Evolutionary conservation across 2,888 invertebrate species (phyloP).

Genomic region (Keiferia lycopersicella): DNA sequence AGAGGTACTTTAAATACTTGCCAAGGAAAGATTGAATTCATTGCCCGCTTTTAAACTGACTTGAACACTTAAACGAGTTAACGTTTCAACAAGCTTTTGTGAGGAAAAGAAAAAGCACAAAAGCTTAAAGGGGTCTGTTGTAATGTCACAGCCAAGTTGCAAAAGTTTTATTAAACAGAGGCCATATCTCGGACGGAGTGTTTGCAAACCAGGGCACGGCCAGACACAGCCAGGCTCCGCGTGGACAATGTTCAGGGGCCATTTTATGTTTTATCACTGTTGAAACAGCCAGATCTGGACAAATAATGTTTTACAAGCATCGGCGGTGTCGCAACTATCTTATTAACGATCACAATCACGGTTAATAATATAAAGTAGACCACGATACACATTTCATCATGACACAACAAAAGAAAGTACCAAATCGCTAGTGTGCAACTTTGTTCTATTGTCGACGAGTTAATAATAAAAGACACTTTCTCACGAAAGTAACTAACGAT

Average conservation of each 20-base stretch:
- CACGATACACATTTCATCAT: constrained; percentile 25
- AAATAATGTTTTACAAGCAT: constrained; percentile 19
- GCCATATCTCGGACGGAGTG: constrained; percentile 43
- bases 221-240: neutral
- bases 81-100: constrained; percentile 51
- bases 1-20: constrained; percentile 37
- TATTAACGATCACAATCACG: constrained; percentile 28
- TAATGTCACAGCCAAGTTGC: constrained; percentile 49
- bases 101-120: constrained; percentile 36
- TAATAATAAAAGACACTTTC: constrained; percentile 44
- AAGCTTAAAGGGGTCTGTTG: constrained; percentile 44
- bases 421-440: constrained; percentile 32
- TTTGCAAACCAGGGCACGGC: constrained; percentile 20
- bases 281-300: constrained; percentile 16
- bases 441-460: constrained; percentile 48
- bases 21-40: constrained; percentile 50
- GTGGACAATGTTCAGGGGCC: constrained; percentile 8
- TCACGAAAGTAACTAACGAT: constrained; percentile 35
- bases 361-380: constrained; percentile 25
- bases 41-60: constrained; percentile 50
- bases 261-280: constrained; percentile 19
- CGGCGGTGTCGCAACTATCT: constrained; percentile 19
- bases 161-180: constrained; percentile 53
- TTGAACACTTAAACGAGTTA: constrained; percentile 50
- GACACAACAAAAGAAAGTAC: constrained; percentile 29